A percentile compares a stretch with the other conserved stretches of the same genome.
Conservation (phyloP, 2,888 invertebrate genomes). For the Aproaerema taeniolella region DNA sequence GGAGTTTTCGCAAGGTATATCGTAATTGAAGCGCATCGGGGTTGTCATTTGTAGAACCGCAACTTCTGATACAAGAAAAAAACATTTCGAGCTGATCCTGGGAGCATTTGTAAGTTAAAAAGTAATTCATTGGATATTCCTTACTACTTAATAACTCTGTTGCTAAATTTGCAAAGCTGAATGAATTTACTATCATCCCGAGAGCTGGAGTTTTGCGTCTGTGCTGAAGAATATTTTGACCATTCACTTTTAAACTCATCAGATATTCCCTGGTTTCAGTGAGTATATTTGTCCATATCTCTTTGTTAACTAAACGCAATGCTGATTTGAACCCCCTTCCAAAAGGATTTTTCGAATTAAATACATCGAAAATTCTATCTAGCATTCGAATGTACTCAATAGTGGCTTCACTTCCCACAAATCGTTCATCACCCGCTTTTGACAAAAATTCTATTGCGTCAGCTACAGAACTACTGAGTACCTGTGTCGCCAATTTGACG, state of each 20-base stretch:
- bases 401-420: constrained; percentile 18
- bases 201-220: constrained; percentile 6
- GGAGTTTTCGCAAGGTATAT: constrained; percentile 8
- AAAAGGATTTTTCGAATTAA: constrained; percentile 16
- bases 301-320: constrained; percentile 8
- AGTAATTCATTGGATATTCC: no score
- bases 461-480: constrained; percentile 19
- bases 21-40: constrained; percentile 1
- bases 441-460: constrained; percentile 18
- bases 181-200: no score
- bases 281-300: constrained; percentile 6
- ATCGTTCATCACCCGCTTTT: constrained; percentile 8
- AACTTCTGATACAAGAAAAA: no score
- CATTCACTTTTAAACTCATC: constrained; percentile 6
- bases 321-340: constrained; percentile 18
- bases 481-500: constrained; percentile 16
- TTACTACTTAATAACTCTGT: no score
- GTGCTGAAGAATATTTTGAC: constrained; percentile 2
- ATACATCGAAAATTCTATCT: constrained; percentile 16
- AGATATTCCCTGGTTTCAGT: constrained; percentile 4
- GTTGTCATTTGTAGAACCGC: constrained; percentile 6
- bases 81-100: no score
- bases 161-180: no score
- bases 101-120: no score
- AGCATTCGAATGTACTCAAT: constrained; percentile 15